These are phyloP conservation scores for Actinernus sp. DNA, from an alignment of 92 coral and sea anemone species.

Conservation along the genomic window DNA sequence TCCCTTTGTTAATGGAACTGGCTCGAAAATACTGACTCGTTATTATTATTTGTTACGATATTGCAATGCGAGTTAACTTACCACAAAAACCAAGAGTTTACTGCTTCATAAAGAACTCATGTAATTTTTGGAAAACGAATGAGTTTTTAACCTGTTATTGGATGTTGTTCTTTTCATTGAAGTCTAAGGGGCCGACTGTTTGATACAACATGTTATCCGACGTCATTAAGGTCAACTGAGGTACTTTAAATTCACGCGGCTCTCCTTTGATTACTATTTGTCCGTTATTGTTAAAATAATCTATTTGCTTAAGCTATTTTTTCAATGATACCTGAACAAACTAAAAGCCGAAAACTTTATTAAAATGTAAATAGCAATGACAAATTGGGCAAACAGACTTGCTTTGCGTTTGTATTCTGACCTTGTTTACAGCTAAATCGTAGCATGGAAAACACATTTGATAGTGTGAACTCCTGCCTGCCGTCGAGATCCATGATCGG, in stretches of 20 bases:
- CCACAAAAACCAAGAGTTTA: too few relatives aligned
- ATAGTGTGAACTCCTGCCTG: too few relatives aligned
- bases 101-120: too few relatives aligned
- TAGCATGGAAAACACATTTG: not conserved
- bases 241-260: not conserved
- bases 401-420: not conserved
- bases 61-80: too few relatives aligned
- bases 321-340: not conserved
- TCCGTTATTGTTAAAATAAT: not conserved
- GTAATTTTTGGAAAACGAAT: too few relatives aligned
- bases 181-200: not conserved
- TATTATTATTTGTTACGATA: too few relatives aligned
- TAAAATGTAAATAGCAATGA: not conserved
- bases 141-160: too few relatives aligned
- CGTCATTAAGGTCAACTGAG: not conserved
- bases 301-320: not conserved
- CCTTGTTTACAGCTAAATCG: not conserved
- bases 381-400: not conserved
- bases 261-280: not conserved
- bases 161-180: too few relatives aligned
- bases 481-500: too few relatives aligned
- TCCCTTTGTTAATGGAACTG: too few relatives aligned
- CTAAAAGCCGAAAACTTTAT: not conserved
- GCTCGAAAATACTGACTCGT: too few relatives aligned
- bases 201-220: not conserved